These are phyloP conservation scores for Sebastes nivosus DNA, from an alignment of 2,797 vertebrate genomes.

Conservation along the genomic window DNA sequence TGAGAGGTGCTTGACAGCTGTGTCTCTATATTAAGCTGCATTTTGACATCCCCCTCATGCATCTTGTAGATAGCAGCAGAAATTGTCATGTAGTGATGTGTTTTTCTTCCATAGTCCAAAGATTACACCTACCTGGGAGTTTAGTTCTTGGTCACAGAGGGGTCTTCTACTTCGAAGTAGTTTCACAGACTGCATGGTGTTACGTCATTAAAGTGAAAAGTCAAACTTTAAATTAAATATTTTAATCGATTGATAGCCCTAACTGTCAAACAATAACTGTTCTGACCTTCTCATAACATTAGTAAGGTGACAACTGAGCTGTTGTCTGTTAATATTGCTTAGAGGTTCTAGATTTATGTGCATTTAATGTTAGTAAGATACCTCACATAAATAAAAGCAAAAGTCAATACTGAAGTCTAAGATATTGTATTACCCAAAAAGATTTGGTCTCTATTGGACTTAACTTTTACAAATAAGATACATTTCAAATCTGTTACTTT, in stretches of 20 bases:
- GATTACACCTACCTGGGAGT: neutral
- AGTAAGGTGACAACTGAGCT: neutral
- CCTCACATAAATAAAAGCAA: neutral
- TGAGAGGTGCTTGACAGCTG: too few species aligned
- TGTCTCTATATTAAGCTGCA: neutral
- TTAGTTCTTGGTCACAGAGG: neutral
- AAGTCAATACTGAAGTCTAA: neutral
- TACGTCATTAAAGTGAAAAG: neutral
- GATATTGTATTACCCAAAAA: neutral
- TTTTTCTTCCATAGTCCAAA: neutral
- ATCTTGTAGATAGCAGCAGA: neutral
- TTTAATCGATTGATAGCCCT: too few species aligned
- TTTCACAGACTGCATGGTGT: neutral
- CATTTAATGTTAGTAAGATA: neutral
- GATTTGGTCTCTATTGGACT: neutral
- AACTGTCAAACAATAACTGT: too few species aligned
- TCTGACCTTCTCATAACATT: neutral
- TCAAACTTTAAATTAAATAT: neutral
- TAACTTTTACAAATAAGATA: neutral
- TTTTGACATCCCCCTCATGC: neutral
- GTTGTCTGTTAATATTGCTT: neutral
- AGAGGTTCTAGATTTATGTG: neutral
- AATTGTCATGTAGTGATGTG: neutral
- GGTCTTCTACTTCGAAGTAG: neutral
- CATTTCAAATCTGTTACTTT: neutral